Evolutionary conservation across 2,113 vertebrate genomes (phyloP), one percentile per base, ranked within the genome.

Genomic region (Cacatua alba): DNA sequence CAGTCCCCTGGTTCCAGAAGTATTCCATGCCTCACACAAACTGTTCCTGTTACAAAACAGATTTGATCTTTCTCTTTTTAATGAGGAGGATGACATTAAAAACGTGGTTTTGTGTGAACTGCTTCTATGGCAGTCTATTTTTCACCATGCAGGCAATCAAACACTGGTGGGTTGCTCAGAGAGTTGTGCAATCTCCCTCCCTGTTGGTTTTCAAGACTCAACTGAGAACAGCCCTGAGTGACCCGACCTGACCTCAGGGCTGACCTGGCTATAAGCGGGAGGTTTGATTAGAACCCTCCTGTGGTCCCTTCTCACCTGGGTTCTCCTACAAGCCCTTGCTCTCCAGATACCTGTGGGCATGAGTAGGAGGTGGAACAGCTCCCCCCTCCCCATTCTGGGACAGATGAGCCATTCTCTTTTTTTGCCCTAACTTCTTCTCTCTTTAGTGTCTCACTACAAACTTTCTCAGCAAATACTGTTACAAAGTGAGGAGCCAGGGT

Each of bases 1-100:
- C 74, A 63, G 76, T n/a, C 35, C 70, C 55, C 62, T 20, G 25
- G 43, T 64, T 79, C 57, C 86, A 86, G 72, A 92, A 86, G 53
- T 82, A 87, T 87, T 89, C 86, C 17, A 0, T 92, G 78, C 78
- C 70, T 89, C 83, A 49, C 43, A 46, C 41, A 69, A 65, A 79
- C 79, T 65, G 68, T 83, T 92, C 65, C 46, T 63, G 39, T 72
- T 91, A 78, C 64, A 95, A 88, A 93, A 92, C 16, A 83, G 80
- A 88, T 76, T 53, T 87, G 72, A 83, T 88, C 72, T 92, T 90
- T 96, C 90, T 60, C 64, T 89, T 91, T 92, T 78, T 91, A 92
- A 94, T 69, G 82, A 90, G 88, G 71, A 29, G 37, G 55, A 68
- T 91, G 83, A 78, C 93, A 84, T 92, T 84, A 86, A 94, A 85